Evolutionary conservation across 2,888 invertebrate species (phyloP), one percentile per base, ranked within the genome.

Genomic region (Saturnia pavonia): DNA sequence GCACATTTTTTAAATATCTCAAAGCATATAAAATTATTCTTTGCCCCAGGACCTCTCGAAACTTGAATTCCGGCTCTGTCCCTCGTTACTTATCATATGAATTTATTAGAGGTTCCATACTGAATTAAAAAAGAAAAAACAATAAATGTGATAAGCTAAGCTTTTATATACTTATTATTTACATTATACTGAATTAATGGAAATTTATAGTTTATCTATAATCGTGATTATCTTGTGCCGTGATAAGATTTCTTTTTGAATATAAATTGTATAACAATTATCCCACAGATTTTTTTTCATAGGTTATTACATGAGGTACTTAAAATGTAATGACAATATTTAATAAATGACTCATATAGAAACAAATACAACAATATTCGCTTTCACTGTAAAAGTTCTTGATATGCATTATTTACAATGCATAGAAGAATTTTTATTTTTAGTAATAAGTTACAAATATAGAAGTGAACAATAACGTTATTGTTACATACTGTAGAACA

Each of bases 61-160:
- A 0, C 7, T 19, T 19, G 16, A 51, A 51, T n/a, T n/a, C 51
- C 51, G 8, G 51, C n/a, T n/a, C n/a, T 51, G n/a, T 9, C 6
- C 19, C 22, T 54, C 11, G 22, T 22, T 22, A 34, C 34, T 34
- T 34, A 34, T 34, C 34, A 54, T 48, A 48, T 48, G 6, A 19
- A 11, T 54, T 22, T 11, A 54, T 54, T 54, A 54, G 11, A 11
- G 11, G 2, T 7, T 54, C 7, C 22, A 54, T 22, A n/a, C n/a
- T 8, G 22, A 22, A 22, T 54, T n/a, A n/a, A n/a, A n/a, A n/a
- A n/a, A 51, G 22, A 22, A 4, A 34, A n/a, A 54, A 22, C 22
- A 54, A 22, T n/a, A 54, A 54, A 22, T 54, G 54, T 54, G 54
- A 54, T 54, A 54, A 54, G 22, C 22, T 54, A 54, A 54, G 54